These are phyloP conservation scores for Podotricha telesiphe DNA, from an alignment of 2,888 invertebrate species.

Conservation along the genomic window DNA sequence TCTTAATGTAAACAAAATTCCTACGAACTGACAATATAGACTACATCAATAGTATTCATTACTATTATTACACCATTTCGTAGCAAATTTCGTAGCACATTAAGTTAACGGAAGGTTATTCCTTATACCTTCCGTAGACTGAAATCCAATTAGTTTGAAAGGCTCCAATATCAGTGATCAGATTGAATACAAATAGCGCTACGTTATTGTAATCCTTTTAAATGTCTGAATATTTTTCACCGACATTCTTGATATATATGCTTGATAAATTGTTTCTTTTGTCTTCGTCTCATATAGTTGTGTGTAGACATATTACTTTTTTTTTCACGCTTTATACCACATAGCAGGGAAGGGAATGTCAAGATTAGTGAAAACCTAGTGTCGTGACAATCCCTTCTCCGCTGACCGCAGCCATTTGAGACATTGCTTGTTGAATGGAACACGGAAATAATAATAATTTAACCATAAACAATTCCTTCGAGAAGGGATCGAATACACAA, in stretches of 20 bases:
- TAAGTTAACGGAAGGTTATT: slow-evolving; percentile 6
- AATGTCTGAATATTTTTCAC: slow-evolving; percentile 12
- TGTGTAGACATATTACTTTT: neutral
- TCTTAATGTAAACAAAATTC: too few relatives aligned
- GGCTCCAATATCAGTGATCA: slow-evolving; percentile 21
- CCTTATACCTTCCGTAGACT: slow-evolving; percentile 17
- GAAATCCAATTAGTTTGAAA: slow-evolving; percentile 30
- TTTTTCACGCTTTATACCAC: neutral
- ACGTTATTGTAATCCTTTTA: slow-evolving; percentile 29
- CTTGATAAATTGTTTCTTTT: neutral
- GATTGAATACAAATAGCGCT: slow-evolving; percentile 22
- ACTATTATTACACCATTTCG: neutral
- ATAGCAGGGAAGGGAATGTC: too few relatives aligned
- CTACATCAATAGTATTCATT: neutral
- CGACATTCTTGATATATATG: neutral
- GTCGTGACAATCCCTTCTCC: too few relatives aligned
- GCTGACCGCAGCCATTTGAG: too few relatives aligned
- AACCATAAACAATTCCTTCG: too few relatives aligned
- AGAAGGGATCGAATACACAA: too few relatives aligned
- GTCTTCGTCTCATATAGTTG: neutral
- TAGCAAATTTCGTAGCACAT: slow-evolving; percentile 12
- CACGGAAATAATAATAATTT: too few relatives aligned
- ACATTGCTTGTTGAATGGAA: too few relatives aligned
- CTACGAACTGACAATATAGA: neutral
- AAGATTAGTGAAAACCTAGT: too few relatives aligned